Base-by-base conservation (phyloP, 2,888 invertebrate genomes). In the Drosophila ezoana region DNA sequence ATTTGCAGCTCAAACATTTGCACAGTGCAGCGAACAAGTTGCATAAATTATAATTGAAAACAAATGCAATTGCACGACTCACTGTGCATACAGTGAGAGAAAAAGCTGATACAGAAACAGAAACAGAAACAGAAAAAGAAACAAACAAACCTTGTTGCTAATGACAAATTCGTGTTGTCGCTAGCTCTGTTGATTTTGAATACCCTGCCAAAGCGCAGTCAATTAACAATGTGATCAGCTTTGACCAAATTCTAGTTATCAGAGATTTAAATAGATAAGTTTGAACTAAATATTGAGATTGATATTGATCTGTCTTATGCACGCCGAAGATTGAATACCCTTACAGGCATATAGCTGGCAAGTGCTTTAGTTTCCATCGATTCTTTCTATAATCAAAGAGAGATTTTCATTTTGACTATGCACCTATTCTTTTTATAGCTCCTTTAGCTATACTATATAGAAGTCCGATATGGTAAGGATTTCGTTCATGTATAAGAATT, bases 91-190 rank as follows among this genome's bases (percentile, higher is more conserved):
- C 77, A 61, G 16, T 4, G 51, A 28, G 40, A 14, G 35, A 32
- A 60, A 53, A 44, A 35, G 13, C 45, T 53, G 64, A 35, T 18
- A 51, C 20, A n/a, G 43, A 44, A 33, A 16, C 11, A 32, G 4
- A 2, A 16, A 49, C 5, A 14, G 10, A 43, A 56, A 52, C 47
- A 37, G n/a, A n/a, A n/a, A n/a, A 4, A 28, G 40, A 67, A 69
- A 54, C 58, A 68, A 49, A 8, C 20, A 47, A 59, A 60, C 16
- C 28, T 61, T 54, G 70, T 62, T 79, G 77, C 87, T 84, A 84
- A 84, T 84, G 87, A 88, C 72, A 86, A 79, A 79, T 72, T 62
- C 89, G 68, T 82, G 87, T 83, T 40, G 45, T 18, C 52, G 53
- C 54, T 69, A 52, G 49, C 41, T 16, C 16, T 57, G 47, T 60